Evolutionary conservation across 2,888 invertebrate species (phyloP).

Genomic region (Apantesis nais): DNA sequence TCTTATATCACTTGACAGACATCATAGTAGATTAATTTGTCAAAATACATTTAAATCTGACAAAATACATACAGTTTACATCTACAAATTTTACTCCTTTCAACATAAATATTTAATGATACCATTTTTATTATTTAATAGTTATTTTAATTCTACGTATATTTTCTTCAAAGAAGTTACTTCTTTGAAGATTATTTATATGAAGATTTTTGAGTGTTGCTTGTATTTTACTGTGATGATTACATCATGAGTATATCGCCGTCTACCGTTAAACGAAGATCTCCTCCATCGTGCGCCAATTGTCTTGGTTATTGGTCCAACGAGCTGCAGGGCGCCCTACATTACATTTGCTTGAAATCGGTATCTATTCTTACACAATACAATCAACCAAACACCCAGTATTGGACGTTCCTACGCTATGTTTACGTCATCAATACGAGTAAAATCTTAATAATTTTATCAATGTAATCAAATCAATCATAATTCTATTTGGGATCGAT

Average conservation of each 20-base stretch:
- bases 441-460: no score
- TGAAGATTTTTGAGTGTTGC: not conserved
- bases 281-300: not conserved
- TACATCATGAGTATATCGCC: not conserved
- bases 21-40: constrained; percentile 42
- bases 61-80: constrained; percentile 1
- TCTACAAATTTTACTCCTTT: constrained; percentile 1
- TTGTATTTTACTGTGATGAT: not conserved
- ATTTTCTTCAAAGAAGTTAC: not conserved
- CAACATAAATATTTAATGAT: not conserved
- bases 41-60: constrained; percentile 14
- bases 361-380: not conserved
- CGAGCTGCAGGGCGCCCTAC: not conserved
- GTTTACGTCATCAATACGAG: no score
- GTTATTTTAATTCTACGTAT: not conserved
- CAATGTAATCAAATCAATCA: no score
- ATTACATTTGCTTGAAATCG: not conserved
- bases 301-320: not conserved
- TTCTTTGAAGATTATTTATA: not conserved
- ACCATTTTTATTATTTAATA: not conserved
- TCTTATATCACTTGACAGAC: constrained; percentile 43
- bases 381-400: no score
- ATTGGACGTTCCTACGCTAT: no score
- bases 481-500: no score
- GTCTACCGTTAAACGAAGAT: not conserved